These are phyloP conservation scores for Brachionus calyciflorus DNA, from an alignment of 1,140 invertebrate species.

Conservation along the genomic window DNA sequence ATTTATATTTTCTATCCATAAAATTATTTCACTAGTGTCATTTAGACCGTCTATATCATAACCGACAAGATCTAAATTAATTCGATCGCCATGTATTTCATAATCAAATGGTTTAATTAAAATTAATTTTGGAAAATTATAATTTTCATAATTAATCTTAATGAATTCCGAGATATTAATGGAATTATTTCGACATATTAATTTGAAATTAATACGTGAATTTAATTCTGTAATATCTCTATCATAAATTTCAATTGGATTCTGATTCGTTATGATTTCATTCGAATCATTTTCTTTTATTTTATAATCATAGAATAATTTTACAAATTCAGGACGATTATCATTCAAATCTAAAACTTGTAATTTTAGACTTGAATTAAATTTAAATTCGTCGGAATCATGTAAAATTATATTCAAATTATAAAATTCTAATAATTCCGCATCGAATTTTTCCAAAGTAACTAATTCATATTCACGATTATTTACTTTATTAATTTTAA, in stretches of 20 bases:
- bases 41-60: neutral
- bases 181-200: no score
- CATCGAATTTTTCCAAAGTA: neutral
- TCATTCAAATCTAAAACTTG: conserved; percentile 34
- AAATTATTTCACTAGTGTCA: neutral
- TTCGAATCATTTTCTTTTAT: conserved; percentile 3
- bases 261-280: neutral
- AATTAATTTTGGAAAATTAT: conserved; percentile 13
- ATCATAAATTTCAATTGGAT: conserved; percentile 33
- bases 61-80: conserved; percentile 19
- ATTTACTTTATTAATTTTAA: no score
- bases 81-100: neutral
- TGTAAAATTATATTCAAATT: conserved; percentile 1
- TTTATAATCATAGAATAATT: neutral
- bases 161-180: neutral
- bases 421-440: conserved; percentile 34
- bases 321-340: conserved; percentile 28
- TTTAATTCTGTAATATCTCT: conserved; percentile 18
- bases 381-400: conserved; percentile 5
- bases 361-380: conserved; percentile 11
- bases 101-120: conserved; percentile 26
- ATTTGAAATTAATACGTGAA: no score
- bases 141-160: neutral
- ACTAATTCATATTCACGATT: conserved; percentile 35
- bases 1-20: conserved; percentile 25